Conservation (phyloP, 2,888 invertebrate genomes). For the Lithosia quadra region DNA sequence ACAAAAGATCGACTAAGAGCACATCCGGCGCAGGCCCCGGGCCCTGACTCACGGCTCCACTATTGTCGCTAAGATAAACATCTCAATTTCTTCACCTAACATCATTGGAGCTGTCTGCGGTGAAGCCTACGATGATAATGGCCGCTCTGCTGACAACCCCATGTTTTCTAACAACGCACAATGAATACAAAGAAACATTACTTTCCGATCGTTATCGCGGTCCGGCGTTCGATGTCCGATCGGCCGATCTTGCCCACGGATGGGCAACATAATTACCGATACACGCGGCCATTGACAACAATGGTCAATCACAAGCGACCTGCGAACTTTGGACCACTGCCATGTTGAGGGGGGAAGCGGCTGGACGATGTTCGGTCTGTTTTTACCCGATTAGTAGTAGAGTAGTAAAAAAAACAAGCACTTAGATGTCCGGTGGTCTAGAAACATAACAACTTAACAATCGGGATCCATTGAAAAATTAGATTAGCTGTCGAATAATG, state of each 20-base stretch:
- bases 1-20: not conserved
- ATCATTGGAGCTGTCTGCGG: conserved; percentile 21
- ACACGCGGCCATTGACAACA: conserved; percentile 56
- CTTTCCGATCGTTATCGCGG: conserved; percentile 59
- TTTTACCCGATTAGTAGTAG: no score
- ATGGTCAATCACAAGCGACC: conserved; percentile 59
- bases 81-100: conserved; percentile 36
- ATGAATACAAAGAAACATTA: conserved; percentile 60
- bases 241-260: conserved; percentile 23
- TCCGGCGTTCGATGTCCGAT: conserved; percentile 17
- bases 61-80: conserved; percentile 46
- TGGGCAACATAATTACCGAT: conserved; percentile 39
- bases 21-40: conserved; percentile 26
- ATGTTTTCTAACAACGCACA: conserved; percentile 50
- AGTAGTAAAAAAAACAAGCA: no score
- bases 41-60: conserved; percentile 29
- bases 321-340: conserved; percentile 40
- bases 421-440: no score
- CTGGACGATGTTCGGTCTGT: no score
- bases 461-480: no score
- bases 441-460: no score
- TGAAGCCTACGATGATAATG: conserved; percentile 18
- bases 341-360: conserved; percentile 12
- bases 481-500: no score
- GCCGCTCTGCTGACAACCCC: conserved; percentile 15